Percentiles rank a stretch among this genome's conserved stretches.
Conservation (phyloP, 2,888 invertebrate genomes). For the Drosophila sordidapex region DNA sequence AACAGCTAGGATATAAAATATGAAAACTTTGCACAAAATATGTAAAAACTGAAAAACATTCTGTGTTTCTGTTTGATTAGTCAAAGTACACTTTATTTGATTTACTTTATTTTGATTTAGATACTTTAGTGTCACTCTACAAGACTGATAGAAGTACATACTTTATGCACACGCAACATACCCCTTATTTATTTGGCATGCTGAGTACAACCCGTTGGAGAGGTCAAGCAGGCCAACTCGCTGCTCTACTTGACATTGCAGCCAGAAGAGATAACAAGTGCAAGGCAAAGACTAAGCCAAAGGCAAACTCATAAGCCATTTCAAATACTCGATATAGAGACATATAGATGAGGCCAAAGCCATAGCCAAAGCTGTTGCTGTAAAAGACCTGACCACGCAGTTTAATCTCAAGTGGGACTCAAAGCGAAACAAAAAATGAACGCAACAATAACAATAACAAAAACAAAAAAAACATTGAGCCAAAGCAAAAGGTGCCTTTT, state of each 20-base stretch:
- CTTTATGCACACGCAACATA: background rate
- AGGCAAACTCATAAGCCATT: constrained; percentile 41
- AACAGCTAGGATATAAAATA: no score
- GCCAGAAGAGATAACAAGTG: constrained; percentile 12
- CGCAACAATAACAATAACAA: constrained; percentile 23
- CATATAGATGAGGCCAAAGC: background rate
- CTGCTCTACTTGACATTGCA: constrained; percentile 72
- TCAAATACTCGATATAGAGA: constrained; percentile 2
- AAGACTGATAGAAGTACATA: background rate
- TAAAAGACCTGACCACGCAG: constrained; percentile 20
- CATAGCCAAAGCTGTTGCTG: constrained; percentile 12
- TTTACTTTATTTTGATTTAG: background rate
- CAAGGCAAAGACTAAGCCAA: constrained; percentile 42
- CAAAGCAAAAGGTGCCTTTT: constrained; percentile 12
- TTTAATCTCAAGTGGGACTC: constrained; percentile 36
- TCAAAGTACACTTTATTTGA: background rate
- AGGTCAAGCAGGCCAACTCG: constrained; percentile 48
- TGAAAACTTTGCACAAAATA: no score
- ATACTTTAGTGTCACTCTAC: background rate
- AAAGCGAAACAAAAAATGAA: constrained; percentile 2
- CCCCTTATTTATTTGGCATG: background rate
- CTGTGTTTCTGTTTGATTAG: background rate
- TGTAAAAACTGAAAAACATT: background rate
- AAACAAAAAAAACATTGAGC: background rate
- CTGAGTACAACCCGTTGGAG: constrained; percentile 17